These are phyloP conservation scores for Chiroxiphia lanceolata DNA, from an alignment of 2,797 vertebrate species.

Conservation along the genomic window DNA sequence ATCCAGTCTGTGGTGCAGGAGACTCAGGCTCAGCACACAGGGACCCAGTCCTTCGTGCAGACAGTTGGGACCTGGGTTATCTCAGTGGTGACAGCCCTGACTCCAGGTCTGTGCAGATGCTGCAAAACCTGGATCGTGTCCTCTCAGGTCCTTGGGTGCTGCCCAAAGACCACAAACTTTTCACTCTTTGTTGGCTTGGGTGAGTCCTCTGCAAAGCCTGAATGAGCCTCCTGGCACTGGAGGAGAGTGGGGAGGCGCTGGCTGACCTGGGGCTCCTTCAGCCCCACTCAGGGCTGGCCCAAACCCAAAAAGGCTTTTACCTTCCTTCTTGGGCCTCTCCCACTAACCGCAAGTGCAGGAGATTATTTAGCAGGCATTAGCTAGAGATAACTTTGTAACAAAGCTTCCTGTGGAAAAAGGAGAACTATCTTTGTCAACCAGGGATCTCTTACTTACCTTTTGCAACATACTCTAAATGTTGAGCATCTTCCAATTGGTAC, in stretches of 20 bases:
- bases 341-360: rapidly evolving
- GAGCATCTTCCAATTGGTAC: background rate
- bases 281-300: rapidly evolving
- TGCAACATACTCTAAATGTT: background rate
- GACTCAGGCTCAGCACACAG: rapidly evolving
- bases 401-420: background rate
- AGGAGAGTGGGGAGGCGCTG: background rate
- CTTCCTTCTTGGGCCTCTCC: background rate
- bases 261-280: background rate
- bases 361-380: rapidly evolving
- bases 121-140: background rate
- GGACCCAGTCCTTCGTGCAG: background rate
- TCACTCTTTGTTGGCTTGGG: background rate
- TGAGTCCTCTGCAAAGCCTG: background rate
- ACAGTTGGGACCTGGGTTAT: rapidly evolving
- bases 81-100: background rate
- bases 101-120: background rate
- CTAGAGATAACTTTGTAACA: too few species aligned
- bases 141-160: too few species aligned
- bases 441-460: background rate
- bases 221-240: too few species aligned
- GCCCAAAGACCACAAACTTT: background rate
- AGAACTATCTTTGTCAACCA: background rate
- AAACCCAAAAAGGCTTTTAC: rapidly evolving
- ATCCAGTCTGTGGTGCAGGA: background rate